phyloP scores from a whole-genome alignment of 2,113 vertebrate species.

The Antigone vipio region DNA sequence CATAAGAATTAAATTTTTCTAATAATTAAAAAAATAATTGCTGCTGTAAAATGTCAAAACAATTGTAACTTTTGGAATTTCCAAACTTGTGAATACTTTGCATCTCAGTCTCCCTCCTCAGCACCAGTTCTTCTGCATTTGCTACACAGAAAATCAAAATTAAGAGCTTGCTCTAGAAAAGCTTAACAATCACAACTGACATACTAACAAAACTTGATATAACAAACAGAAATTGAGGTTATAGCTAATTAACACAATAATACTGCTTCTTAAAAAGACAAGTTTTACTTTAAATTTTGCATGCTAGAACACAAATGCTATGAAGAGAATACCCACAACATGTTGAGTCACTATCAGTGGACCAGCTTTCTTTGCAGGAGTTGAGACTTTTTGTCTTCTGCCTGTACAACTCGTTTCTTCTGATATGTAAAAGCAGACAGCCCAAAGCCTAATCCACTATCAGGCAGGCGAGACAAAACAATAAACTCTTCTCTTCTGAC shows the following conservation, averaged over 20 bases:
- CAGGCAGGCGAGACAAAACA: conserved; percentile 23
- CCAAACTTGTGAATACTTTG: not conserved
- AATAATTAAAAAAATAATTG: not conserved
- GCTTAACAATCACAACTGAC: not conserved
- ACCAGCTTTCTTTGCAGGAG: not conserved
- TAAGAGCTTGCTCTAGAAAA: not conserved
- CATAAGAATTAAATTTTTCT: not conserved
- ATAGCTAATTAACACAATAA: not conserved
- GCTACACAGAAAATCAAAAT: not conserved
- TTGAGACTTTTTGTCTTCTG: not conserved
- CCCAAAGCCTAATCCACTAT: not conserved
- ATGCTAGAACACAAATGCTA: not conserved
- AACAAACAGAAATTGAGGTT: not conserved
- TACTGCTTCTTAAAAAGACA: not conserved
- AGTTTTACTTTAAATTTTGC: not conserved
- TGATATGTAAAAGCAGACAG: not conserved
- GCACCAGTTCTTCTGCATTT: not conserved
- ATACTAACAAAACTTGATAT: not conserved
- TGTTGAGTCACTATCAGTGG: not conserved
- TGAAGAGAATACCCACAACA: not conserved
- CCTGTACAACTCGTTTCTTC: not conserved
- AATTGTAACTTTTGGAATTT: not conserved
- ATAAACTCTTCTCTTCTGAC: not conserved
- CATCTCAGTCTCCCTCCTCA: not conserved
- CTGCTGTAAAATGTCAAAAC: not conserved